Percentiles rank a stretch among this genome's conserved stretches.
Evolutionary conservation across 1,140 invertebrate genomes (phyloP).

Genomic region (Acromyrmex heyeri): DNA sequence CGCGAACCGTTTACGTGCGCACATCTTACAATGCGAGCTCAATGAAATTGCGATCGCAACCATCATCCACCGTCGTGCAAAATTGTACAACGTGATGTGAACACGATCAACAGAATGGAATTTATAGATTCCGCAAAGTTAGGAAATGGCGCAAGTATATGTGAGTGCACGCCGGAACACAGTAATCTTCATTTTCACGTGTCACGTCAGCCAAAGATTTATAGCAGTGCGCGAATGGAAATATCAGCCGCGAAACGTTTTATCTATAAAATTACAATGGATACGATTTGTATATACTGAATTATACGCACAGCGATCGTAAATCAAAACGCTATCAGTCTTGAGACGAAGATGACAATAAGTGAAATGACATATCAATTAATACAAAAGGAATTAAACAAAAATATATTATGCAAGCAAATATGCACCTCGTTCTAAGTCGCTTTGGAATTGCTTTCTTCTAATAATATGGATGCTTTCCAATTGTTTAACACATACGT

Average conservation of each 20-base stretch:
- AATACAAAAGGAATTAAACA: neutral
- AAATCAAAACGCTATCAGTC: constrained; percentile 29
- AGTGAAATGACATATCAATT: neutral
- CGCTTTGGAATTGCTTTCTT: neutral
- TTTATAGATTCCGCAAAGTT: neutral
- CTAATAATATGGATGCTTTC: no score
- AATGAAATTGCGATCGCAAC: neutral
- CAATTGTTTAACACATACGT: no score
- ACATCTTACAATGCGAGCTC: neutral
- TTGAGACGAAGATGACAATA: constrained; percentile 28
- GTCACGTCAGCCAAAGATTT: constrained; percentile 49
- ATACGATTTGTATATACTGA: no score
- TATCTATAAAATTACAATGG: neutral
- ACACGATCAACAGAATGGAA: neutral
- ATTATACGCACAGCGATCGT: constrained; percentile 14
- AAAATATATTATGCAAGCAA: neutral
- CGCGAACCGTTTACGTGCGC: neutral
- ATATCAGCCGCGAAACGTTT: neutral
- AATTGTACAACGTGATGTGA: neutral
- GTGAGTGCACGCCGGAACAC: constrained; percentile 36
- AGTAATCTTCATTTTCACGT: constrained; percentile 50
- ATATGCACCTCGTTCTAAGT: constrained; percentile 41
- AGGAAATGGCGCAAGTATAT: neutral
- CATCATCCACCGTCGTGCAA: neutral
- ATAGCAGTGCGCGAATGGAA: neutral